Evolutionary conservation across 1,140 invertebrate genomes (phyloP).

Genomic region (Heliothis virescens): DNA sequence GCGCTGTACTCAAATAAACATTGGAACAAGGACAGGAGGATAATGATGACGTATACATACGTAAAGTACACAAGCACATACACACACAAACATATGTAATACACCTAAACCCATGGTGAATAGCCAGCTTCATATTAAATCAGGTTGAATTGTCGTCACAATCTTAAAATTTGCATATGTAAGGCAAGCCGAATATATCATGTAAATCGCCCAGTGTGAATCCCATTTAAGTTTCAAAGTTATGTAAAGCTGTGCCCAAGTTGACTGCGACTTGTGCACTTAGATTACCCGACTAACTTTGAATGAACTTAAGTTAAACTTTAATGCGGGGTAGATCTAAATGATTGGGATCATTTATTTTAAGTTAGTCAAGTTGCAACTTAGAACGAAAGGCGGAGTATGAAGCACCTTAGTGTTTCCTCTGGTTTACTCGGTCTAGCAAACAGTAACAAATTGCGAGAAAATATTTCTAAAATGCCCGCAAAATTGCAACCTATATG

Average conservation of each 20-base stretch:
- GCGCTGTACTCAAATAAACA: too few species aligned
- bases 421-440: too few species aligned
- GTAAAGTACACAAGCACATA: too few species aligned
- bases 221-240: conserved; percentile 8
- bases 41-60: too few species aligned
- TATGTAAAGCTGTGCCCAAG: conserved; percentile 6
- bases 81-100: too few species aligned
- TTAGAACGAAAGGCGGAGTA: neutral
- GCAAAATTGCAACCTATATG: too few species aligned
- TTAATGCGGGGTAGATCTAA: neutral
- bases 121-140: too few species aligned
- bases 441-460: too few species aligned
- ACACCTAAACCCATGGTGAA: too few species aligned
- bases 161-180: neutral
- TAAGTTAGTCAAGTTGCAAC: neutral
- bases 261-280: conserved; percentile 24
- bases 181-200: conserved; percentile 9
- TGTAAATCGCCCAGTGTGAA: conserved; percentile 10
- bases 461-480: too few species aligned
- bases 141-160: neutral
- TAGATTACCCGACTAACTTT: conserved; percentile 5
- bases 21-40: too few species aligned
- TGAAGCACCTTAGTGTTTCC: neutral
- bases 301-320: conserved; percentile 4
- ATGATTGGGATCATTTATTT: neutral